A percentile compares a stretch with the other conserved stretches of the same genome.
Evolutionary conservation across 2,797 vertebrate genomes (phyloP).

Genomic region (Triplophysa yarkandensis): DNA sequence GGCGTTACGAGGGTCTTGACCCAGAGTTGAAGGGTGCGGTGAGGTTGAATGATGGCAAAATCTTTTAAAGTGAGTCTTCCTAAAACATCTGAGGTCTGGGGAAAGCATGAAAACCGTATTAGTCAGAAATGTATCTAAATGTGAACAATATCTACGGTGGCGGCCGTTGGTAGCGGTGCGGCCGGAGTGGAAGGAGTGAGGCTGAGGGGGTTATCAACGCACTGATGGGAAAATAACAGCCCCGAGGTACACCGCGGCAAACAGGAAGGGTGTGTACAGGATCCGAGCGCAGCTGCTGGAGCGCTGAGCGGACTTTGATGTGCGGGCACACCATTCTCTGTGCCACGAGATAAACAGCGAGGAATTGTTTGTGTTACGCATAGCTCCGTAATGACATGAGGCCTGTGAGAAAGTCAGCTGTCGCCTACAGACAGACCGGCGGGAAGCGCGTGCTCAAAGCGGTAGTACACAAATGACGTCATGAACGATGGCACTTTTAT

Average conservation of each 20-base stretch:
- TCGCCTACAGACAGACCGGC: conserved; percentile 27
- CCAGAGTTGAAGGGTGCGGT: conserved; percentile 12
- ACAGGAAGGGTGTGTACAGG: conserved; percentile 89
- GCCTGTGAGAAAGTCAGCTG: conserved; percentile 56
- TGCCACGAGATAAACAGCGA: conserved; percentile 78
- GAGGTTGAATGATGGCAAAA: conserved; percentile 17
- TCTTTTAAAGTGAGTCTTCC: conserved; percentile 7
- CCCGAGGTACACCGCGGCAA: conserved; percentile 74
- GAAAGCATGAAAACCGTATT: not conserved
- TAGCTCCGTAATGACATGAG: conserved; percentile 67
- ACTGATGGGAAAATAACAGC: conserved; percentile 77
- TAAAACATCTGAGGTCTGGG: not conserved
- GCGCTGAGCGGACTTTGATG: conserved; percentile 79
- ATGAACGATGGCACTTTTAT: not conserved
- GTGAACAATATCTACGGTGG: too few relatives aligned
- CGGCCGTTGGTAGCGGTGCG: conserved; percentile 60
- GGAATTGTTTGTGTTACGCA: conserved; percentile 73
- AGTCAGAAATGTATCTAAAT: not conserved
- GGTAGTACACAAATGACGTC: conserved; percentile 49
- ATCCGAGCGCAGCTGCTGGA: conserved; percentile 77
- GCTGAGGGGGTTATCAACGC: conserved; percentile 60
- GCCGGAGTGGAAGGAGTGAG: conserved; percentile 41
- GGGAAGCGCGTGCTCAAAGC: conserved; percentile 51
- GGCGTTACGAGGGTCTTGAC: conserved; percentile 24
- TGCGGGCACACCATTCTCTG: conserved; percentile 72